Evolutionary conservation across 1,140 invertebrate genomes (phyloP), one percentile per base, ranked within the genome.

Genomic region (Asobara japonica): DNA sequence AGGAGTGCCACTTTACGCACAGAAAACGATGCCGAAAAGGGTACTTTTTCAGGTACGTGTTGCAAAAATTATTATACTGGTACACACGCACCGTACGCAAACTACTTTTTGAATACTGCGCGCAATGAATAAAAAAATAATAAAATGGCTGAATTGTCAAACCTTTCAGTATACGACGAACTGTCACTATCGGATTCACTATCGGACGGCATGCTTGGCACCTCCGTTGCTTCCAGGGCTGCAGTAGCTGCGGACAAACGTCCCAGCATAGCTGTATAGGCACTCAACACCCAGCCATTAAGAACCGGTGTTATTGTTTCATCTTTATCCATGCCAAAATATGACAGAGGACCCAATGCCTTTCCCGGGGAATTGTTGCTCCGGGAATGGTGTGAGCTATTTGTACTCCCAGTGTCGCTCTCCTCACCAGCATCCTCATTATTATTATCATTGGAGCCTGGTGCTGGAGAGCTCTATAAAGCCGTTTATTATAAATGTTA

Each of bases 211-310:
- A 85, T 79, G 68, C 82, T 84, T 36, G 83, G 79, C 69, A 82
- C 79, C 79, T 86, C 83, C 36, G 79, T 81, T 61, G 80, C 82
- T 72, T 86, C 85, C 7, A 86, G 74, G 31, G 86, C 84, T 10
- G 84, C 85, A 16, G 84, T 85, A 18, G 85, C 86, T n/a, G 85
- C 85, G 2, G 86, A 85, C 4, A 87, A 73, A 76, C 84, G 83
- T 56, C 84, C 84, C n/a, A 87, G 71, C 86, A 87, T 87, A 30
- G 85, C 83, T 51, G 86, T 86, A 66, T 87, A 87, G 1, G 86
- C 86, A 22, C 83, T 79, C 27, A 87, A 75, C 61, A 87, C 82
- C 86, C 85, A 87, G 36, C 83, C 79, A 75, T 84, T 87, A 8
- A 87, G 74, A 29, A 83, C 79, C 33, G 85, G 85, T 31, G 80